phyloP scores from a whole-genome alignment of 2,113 vertebrate genomes.

The Anas platyrhynchos region DNA sequence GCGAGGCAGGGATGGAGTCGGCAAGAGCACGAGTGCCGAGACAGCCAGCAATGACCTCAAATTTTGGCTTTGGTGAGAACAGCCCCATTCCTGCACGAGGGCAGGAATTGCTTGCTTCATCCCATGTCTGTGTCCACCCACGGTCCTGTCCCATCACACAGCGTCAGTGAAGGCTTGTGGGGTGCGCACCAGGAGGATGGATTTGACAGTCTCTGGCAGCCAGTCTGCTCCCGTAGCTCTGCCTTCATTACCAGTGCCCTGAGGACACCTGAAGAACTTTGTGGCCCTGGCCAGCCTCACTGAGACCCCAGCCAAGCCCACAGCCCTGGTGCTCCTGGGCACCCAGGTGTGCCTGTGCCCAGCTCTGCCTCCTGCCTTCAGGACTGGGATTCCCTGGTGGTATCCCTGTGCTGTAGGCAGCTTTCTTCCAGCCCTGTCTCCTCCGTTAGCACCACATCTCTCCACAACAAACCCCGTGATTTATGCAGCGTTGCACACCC shows the following conservation, averaged over 20 bases:
- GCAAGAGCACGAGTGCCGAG: neutral
- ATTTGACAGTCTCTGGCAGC: neutral
- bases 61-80: neutral
- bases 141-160: neutral
- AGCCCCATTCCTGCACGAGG: neutral
- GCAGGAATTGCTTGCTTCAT: neutral
- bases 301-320: neutral
- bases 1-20: rapidly evolving
- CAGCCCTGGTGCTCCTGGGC: neutral
- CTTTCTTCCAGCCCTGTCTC: neutral
- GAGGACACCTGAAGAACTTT: neutral
- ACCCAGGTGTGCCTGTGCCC: neutral
- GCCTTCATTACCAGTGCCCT: neutral
- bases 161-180: neutral
- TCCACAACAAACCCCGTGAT: neutral
- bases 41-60: rapidly evolving
- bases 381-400: neutral
- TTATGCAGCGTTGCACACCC: neutral
- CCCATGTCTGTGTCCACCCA: too few relatives aligned
- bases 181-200: neutral
- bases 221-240: neutral
- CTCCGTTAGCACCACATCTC: neutral
- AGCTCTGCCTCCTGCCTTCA: neutral
- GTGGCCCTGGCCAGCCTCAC: neutral
- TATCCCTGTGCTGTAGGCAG: neutral